Evolutionary conservation across 2,113 vertebrate species (phyloP), one percentile per base, ranked within the genome.

Genomic region (Cathartes aura): DNA sequence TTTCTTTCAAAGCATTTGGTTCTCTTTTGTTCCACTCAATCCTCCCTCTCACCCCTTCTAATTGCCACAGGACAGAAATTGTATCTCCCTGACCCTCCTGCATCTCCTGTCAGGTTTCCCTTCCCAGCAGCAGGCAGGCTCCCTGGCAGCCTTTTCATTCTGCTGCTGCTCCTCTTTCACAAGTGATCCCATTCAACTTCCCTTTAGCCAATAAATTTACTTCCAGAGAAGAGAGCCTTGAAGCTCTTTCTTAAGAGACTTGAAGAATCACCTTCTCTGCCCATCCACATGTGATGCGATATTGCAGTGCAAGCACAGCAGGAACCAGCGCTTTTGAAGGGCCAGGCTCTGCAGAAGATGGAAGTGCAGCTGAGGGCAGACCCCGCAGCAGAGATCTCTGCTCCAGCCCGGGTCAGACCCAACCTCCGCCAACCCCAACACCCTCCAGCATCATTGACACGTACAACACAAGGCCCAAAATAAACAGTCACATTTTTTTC

Each of bases 251-350:
- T 36, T 15, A 20, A 74, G 42, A 74, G 50, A 26, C 45, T 12
- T 55, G 55, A 71, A 58, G 63, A 60, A 74, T 26, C 18, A 1
- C 23, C 62, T 43, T 78, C 85, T 15, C 58, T 59, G 60, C n/a
- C 56, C 74, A 30, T 23, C 36, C 0, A 0, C 21, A 6, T 0
- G 6, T 1, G 45, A 45, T 48, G 24, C 60, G n/a, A 6, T 3
- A 22, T 4, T 14, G 45, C 42, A 11, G 55, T 4, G 10, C 9
- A 50, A 76, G 27, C 6, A 1, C 64, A 70, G 34, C 4, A 0
- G 18, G 19, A 89, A 18, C 38, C 53, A 29, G 16, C 0, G 2
- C 52, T 67, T 55, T 4, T 6, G 19, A 72, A 72, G 45, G 52
- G 19, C 32, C 45, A 22, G 36, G 47, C 32, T 78, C 42, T 32